Percentiles rank a stretch among this genome's conserved stretches.
phyloP scores from a whole-genome alignment of 2,113 vertebrate genomes.

The Chaenocephalus aceratus region DNA sequence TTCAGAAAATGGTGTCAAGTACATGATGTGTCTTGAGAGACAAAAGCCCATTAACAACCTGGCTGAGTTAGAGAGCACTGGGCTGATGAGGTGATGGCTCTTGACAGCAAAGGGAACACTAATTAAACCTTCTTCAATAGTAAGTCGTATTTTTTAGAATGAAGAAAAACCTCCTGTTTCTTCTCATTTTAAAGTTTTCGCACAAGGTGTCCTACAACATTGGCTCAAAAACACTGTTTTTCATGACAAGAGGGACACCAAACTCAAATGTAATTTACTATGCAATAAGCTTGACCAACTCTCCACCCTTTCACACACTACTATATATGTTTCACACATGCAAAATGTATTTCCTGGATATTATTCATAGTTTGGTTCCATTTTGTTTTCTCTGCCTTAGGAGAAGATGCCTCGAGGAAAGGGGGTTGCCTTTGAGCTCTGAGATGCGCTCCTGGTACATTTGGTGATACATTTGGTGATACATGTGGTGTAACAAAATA shows the following conservation, averaged over 20 bases:
- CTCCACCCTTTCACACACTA: neutral
- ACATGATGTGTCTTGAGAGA: conserved; percentile 41
- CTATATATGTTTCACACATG: neutral
- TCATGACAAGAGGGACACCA: neutral
- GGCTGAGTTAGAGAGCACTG: conserved; percentile 35
- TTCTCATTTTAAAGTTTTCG: conserved; percentile 4
- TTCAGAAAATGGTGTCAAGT: conserved; percentile 53
- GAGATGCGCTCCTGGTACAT: conserved; percentile 59
- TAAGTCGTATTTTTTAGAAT: conserved; percentile 15
- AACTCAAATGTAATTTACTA: neutral
- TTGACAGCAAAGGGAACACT: conserved; percentile 46
- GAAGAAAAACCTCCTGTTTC: neutral
- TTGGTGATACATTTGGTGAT: conserved; percentile 74
- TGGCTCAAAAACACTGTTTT: conserved; percentile 6
- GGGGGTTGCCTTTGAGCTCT: conserved; percentile 15
- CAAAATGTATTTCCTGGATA: neutral
- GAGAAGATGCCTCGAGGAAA: conserved; percentile 13
- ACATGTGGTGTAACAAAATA: conserved; percentile 68
- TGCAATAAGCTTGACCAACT: neutral
- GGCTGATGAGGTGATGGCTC: conserved; percentile 39
- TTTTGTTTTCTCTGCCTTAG: conserved; percentile 16
- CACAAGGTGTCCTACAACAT: neutral
- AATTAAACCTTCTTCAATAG: conserved; percentile 37
- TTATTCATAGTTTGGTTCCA: conserved; percentile 2
- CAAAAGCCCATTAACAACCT: conserved; percentile 30